Evolutionary conservation across 2,888 invertebrate species (phyloP), one percentile per base, ranked within the genome.

Genomic region (Tolmerus cingulatus): DNA sequence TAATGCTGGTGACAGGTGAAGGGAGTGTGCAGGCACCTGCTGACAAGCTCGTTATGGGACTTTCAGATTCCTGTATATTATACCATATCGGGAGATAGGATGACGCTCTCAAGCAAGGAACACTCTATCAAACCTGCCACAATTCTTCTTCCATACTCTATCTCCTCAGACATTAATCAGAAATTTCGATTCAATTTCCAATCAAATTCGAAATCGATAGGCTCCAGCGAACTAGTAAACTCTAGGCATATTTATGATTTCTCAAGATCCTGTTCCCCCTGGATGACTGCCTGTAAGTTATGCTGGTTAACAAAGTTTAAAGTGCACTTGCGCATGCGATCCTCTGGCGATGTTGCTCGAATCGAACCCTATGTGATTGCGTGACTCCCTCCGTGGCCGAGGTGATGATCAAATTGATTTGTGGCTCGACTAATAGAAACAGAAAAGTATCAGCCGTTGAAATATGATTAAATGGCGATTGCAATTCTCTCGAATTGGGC

Each of bases 321-420:
- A 81, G 51, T 81, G 81, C 81, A 81, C 55, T 81, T 81, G 51
- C 34, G 30, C 81, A 81, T 81, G 81, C 81, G 51, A 81, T 55
- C 78, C 76, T 8, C 34, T 46, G 27, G 27, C 46, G 19, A 43
- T 40, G 8, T 78, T 1, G 78, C 43, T 27, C 51, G 81, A 55
- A 55, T 23, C 51, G 81, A 81, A 55, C 51, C 34, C 34, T 81
- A 81, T 34, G n/a, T 8, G 34, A 81, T 81, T 30, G 81, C 81
- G 81, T 81, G 81, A 81, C 55, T 81, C 34, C 81, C 27, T 81
- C 81, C 51, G 30, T 12, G 34, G 23, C 30, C 7, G 30, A 34
- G 30, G 81, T 81, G 81, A 81, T 55, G 81, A 81, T 81, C 55
- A 51, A 30, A 55, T 55, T 81, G 81, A 81, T 81, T 81, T 81